These are phyloP conservation scores for Lophochroa leadbeateri DNA, from an alignment of 2,113 vertebrate species.

Conservation along the genomic window DNA sequence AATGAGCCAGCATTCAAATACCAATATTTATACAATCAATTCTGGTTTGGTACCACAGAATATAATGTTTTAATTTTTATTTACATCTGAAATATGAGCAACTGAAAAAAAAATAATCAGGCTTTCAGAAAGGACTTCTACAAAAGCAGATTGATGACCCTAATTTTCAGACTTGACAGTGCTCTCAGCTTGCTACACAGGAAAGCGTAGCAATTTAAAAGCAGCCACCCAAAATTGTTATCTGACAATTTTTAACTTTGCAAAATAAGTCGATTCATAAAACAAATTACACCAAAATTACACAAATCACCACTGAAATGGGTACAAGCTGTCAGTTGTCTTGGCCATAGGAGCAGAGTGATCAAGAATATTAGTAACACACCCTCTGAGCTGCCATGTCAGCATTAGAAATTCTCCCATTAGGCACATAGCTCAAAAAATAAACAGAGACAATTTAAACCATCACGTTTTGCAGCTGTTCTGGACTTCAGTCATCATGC, in stretches of 20 bases:
- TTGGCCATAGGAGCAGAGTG: not conserved
- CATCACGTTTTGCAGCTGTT: not conserved
- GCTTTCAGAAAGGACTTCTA: not conserved
- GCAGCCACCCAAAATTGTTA: not conserved
- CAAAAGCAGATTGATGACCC: not conserved
- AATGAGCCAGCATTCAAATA: not conserved
- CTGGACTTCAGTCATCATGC: not conserved
- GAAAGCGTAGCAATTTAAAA: not conserved
- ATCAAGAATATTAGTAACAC: not conserved
- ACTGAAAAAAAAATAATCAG: not conserved
- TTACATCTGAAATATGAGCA: not conserved
- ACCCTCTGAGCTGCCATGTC: not conserved
- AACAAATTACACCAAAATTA: not conserved
- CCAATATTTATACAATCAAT: not conserved
- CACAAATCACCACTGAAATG: not conserved
- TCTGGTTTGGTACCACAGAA: not conserved
- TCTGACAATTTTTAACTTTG: not conserved
- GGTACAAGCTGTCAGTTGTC: not conserved
- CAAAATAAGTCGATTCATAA: not conserved
- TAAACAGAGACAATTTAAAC: not conserved
- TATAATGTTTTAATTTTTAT: not conserved
- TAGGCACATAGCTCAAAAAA: not conserved
- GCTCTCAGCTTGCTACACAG: not conserved
- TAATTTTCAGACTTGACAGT: not conserved
- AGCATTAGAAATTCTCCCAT: not conserved